Evolutionary conservation across 2,888 invertebrate genomes (phyloP), one percentile per base, ranked within the genome.

Genomic region (Lymantria dispar): DNA sequence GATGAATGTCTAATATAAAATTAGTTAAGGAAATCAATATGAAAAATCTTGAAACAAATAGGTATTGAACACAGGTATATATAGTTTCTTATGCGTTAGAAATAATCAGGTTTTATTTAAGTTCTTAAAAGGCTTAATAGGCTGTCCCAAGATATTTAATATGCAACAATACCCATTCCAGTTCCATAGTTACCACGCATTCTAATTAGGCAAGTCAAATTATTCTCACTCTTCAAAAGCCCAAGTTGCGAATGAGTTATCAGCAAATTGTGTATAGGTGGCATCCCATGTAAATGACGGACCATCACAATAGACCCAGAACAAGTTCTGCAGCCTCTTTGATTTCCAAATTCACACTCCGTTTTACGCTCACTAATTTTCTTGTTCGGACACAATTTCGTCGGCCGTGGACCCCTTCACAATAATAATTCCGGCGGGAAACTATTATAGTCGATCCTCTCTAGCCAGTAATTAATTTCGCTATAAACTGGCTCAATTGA

Each of bases 331-430:
- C 72, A 74, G 73, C 77, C 87, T 87, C 88, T 88, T 88, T 89
- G 88, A 86, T 88, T 89, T 80, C 78, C 83, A 84, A 87, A 88
- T 88, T 88, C 87, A 83, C 90, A 89, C 89, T 89, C 91, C 78
- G 87, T 84, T 89, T 90, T 86, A 89, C 89, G 90, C 90, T 87
- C 84, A 87, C 85, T 90, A 91, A 91, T 91, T 91, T 91, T 90
- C 90, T 91, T 90, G 88, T 87, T 88, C 89, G 89, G 89, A 87
- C 89, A 90, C 88, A 89, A 88, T 89, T 87, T 85, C 76, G 81
- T 66, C 75, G 78, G 72, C 67, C 56, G 60, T 62, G 61, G 66
- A 62, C 64, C 76, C 87, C 84, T 81, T 85, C 89, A 84, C 85
- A 85, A 90, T 89, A 88, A 89, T 87, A 89, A 88, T 90, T 87